Base-by-base conservation (phyloP, 1,140 invertebrate genomes). In the Hylaeus volcanicus region DNA sequence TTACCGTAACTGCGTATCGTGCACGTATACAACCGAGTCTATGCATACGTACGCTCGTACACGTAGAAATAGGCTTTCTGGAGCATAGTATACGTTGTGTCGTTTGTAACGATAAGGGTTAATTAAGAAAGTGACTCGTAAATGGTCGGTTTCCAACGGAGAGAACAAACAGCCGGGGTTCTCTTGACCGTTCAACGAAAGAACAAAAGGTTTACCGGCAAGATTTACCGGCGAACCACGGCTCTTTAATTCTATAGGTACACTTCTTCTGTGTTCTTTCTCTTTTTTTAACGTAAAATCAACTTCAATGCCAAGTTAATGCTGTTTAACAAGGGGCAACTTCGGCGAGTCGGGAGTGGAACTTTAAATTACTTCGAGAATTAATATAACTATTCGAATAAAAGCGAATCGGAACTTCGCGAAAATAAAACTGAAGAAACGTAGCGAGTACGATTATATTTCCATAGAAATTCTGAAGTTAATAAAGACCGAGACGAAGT, bases 41-140 rank as follows among this genome's bases (percentile, higher is more conserved):
- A 51, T 39, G 2, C 3, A 5, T 26, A 8, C 26, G 9, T 48
- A 48, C 11, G 9, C 53, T 2, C 5, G n/a, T 37, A 12, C 26
- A 43, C 1, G 51, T 8, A 53, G 48, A 45, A 79, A 79, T 73
- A 79, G 48, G 15, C 58, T 78, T 78, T 78, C 12, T 63, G 26
- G 45, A 72, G 61, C 48, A 64, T 64, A 64, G 64, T 53, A 63
- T 64, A 74, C 43, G 53, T 74, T 48, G 26, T 53, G 72, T 66
- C 69, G 71, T 85, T 68, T 69, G 79, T 85, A 86, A 81, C 63
- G 79, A 86, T 86, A 83, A 86, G 75, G 63, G 75, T 86, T 86
- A 78, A 86, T 86, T 86, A 86, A 83, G 84, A 85, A 86, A 83
- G 84, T 65, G 53, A 78, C 84, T 86, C 71, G 83, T 82, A 79